phyloP scores from a whole-genome alignment of 2,888 invertebrate genomes.

The Coenonympha glycerion region DNA sequence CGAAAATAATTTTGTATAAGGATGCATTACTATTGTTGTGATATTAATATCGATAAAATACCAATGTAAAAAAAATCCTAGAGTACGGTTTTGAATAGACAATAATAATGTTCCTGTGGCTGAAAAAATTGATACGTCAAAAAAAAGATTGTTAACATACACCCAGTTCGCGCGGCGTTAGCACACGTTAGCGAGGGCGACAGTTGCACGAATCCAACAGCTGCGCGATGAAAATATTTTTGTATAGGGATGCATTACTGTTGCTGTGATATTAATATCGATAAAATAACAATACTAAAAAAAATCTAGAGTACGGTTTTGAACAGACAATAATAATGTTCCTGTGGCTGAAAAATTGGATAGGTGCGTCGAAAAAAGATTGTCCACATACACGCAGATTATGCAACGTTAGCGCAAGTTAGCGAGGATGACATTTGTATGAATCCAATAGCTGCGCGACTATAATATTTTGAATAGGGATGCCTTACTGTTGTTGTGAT shows the following conservation, averaged over 20 bases:
- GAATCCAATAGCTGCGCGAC: conserved; percentile 61
- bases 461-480: conserved; percentile 53
- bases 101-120: too few species aligned
- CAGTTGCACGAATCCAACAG: conserved; percentile 54
- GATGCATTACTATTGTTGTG: too few species aligned
- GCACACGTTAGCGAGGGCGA: conserved; percentile 36
- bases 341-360: too few species aligned
- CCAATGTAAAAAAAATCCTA: too few species aligned
- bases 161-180: conserved; percentile 38
- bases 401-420: conserved; percentile 35
- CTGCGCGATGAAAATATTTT: conserved; percentile 62
- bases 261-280: neutral
- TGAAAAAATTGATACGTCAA: too few species aligned
- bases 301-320: too few species aligned
- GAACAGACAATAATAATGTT: too few species aligned
- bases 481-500: too few species aligned
- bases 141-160: conserved; percentile 70
- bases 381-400: conserved; percentile 60
- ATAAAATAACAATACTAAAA: neutral
- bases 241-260: conserved; percentile 42
- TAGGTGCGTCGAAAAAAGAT: too few species aligned
- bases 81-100: too few species aligned
- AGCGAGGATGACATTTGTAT: conserved; percentile 43
- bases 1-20: conserved; percentile 53
- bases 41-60: neutral